phyloP scores from a whole-genome alignment of 1,140 invertebrate genomes.

The Pogonomyrmex californicus region DNA sequence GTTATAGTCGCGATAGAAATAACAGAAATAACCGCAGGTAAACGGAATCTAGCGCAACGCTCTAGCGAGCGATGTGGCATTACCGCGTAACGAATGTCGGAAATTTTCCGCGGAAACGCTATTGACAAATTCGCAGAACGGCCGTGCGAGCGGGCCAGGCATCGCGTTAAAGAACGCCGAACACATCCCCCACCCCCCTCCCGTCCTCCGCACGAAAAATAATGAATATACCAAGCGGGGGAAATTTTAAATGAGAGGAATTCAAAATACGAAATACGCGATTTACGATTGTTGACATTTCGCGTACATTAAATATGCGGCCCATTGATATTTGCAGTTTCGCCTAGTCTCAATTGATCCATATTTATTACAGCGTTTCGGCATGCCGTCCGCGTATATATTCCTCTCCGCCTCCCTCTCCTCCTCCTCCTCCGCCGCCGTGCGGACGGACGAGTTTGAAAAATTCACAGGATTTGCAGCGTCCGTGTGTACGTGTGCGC shows the following conservation, averaged over 20 bases:
- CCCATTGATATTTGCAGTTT: constrained; percentile 30
- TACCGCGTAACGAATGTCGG: background rate
- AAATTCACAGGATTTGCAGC: constrained; percentile 48
- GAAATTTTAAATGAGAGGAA: constrained; percentile 16
- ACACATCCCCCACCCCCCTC: too few species aligned
- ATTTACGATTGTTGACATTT: constrained; percentile 43
- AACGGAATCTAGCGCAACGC: background rate
- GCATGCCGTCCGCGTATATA: background rate
- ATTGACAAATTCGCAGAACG: background rate
- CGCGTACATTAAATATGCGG: constrained; percentile 53
- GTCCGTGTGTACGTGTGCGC: background rate
- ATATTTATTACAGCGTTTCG: constrained; percentile 47
- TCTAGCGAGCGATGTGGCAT: background rate
- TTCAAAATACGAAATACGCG: background rate
- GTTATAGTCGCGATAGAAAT: constrained; percentile 28
- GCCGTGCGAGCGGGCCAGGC: background rate
- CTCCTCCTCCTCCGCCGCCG: too few species aligned
- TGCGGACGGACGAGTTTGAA: constrained; percentile 11
- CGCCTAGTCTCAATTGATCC: constrained; percentile 43
- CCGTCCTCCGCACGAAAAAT: background rate
- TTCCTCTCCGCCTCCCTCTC: background rate
- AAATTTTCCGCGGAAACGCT: background rate
- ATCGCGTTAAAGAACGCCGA: background rate
- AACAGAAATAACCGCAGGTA: constrained; percentile 22
- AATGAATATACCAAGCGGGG: constrained; percentile 10